These are phyloP conservation scores for Planococcus citri DNA, from an alignment of 1,140 invertebrate genomes.

Conservation along the genomic window DNA sequence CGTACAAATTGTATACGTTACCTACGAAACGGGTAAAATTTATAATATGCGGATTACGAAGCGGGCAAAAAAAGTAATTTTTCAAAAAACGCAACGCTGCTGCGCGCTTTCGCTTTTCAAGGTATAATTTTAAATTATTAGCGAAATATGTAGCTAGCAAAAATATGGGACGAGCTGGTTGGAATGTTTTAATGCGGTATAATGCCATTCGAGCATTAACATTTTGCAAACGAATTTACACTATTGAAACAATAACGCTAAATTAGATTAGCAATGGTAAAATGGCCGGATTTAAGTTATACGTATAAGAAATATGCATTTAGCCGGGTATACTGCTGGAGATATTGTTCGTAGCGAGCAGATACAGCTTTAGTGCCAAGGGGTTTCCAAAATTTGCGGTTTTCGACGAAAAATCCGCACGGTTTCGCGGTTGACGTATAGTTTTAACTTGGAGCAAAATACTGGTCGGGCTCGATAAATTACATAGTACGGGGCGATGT, in stretches of 20 bases:
- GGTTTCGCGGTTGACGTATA: neutral
- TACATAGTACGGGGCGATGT: too few species aligned
- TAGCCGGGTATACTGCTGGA: neutral
- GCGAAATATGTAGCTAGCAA: neutral
- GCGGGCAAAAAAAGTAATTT: neutral
- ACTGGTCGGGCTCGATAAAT: too few species aligned
- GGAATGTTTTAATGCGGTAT: too few species aligned
- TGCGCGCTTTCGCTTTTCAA: neutral
- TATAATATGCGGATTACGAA: too few species aligned
- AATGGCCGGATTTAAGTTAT: neutral
- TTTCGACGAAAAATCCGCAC: neutral
- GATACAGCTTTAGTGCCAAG: neutral
- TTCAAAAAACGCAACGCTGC: neutral
- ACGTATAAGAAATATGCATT: neutral
- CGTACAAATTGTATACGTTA: too few species aligned
- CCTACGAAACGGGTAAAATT: too few species aligned
- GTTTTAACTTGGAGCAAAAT: too few species aligned
- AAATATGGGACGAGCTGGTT: neutral
- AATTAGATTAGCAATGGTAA: neutral
- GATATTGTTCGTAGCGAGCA: too few species aligned
- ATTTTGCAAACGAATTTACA: neutral
- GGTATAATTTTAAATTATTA: neutral
- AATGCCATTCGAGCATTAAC: neutral
- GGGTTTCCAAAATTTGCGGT: neutral
- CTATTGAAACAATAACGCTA: slow-evolving; percentile 7